Percentiles rank a stretch among this genome's conserved stretches.
Conservation (phyloP, 2,888 invertebrate species). For the Hydropsyche betteni region DNA sequence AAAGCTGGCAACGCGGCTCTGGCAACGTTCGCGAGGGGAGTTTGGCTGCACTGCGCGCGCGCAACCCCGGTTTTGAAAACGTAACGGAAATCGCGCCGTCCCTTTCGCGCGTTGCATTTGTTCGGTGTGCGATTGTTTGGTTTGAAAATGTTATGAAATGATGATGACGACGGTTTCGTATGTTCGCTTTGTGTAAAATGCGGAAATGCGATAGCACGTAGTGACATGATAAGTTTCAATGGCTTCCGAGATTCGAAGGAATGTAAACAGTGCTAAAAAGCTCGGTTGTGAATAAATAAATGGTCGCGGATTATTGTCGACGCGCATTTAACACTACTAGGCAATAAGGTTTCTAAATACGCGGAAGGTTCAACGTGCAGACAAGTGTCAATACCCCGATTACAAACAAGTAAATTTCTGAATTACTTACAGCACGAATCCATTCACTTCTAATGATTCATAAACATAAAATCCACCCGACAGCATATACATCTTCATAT, state of each 20-base stretch:
- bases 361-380: constrained; percentile 8
- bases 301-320: not conserved
- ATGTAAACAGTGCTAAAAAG: not conserved
- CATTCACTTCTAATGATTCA: too few species aligned
- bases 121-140: too few species aligned
- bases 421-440: too few species aligned
- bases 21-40: not conserved
- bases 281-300: not conserved
- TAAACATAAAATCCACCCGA: too few species aligned
- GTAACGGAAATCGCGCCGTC: constrained; percentile 5
- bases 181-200: not conserved
- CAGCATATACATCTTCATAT: too few species aligned
- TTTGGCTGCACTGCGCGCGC: constrained; percentile 7
- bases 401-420: too few species aligned
- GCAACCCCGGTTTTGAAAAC: not conserved
- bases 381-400: too few species aligned
- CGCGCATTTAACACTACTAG: not conserved
- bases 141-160: too few species aligned
- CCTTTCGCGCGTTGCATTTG: too few species aligned
- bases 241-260: constrained; percentile 20
- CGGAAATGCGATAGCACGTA: constrained; percentile 1
- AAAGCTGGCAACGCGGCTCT: not conserved
- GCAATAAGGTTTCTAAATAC: constrained; percentile 8
- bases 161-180: not conserved
- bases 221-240: not conserved